Conservation (phyloP, 2,797 vertebrate species). For the Poecilia velifera region DNA sequence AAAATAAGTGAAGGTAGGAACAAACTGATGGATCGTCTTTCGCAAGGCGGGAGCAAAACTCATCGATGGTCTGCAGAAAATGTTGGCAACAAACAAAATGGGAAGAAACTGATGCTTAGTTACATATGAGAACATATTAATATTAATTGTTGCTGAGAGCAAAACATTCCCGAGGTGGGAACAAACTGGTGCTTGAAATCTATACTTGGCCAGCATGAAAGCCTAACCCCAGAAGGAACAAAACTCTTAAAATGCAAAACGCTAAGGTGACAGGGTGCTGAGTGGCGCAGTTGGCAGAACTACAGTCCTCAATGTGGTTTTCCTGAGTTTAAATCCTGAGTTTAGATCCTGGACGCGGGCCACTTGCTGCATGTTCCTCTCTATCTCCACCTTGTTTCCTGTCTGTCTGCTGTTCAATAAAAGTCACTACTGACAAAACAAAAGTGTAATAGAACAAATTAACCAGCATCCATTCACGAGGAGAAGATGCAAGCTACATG, state of each 20-base stretch:
- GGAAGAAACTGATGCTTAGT: not conserved
- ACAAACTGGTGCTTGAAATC: not conserved
- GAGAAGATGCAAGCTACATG: not conserved
- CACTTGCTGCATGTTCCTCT: not conserved
- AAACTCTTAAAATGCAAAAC: not conserved
- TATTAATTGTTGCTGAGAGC: not conserved
- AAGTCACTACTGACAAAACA: not conserved
- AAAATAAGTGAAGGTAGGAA: not conserved
- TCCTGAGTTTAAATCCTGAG: not conserved
- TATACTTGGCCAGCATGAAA: too few relatives aligned
- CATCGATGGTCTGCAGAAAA: not conserved
- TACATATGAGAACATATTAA: not conserved
- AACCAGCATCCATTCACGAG: not conserved
- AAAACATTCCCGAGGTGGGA: not conserved
- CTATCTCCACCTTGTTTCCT: not conserved
- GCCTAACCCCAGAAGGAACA: not conserved
- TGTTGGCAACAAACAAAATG: not conserved
- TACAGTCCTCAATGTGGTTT: not conserved
- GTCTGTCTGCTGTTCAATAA: not conserved
- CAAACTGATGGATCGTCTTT: not conserved
- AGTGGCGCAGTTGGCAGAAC: not conserved
- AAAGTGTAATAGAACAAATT: not conserved
- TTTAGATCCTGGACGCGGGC: not conserved
- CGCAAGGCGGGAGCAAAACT: not conserved
- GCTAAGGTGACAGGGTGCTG: not conserved